These are phyloP conservation scores for Laupala kohalensis DNA, from an alignment of 1,140 invertebrate species.

Conservation along the genomic window DNA sequence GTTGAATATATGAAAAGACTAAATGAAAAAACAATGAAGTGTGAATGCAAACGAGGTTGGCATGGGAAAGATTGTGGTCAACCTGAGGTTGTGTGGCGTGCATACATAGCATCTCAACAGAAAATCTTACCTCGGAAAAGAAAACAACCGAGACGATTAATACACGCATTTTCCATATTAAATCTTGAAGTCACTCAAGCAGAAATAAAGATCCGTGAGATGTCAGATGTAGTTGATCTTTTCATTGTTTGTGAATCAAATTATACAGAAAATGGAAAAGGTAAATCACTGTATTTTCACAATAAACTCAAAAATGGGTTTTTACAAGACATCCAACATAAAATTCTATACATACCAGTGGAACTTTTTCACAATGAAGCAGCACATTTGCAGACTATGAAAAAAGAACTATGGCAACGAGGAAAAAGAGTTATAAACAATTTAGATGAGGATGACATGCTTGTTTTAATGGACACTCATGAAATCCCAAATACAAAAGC, in stretches of 20 bases:
- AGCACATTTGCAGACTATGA: neutral
- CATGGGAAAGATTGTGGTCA: slow-evolving; percentile 49
- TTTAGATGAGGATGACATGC: slow-evolving; percentile 42
- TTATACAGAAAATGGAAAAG: slow-evolving; percentile 29
- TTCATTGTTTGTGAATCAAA: slow-evolving; percentile 46
- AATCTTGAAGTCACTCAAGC: slow-evolving; percentile 39
- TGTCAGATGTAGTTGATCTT: slow-evolving; percentile 44
- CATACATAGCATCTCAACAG: slow-evolving; percentile 41
- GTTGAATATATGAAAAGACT: slow-evolving; percentile 6
- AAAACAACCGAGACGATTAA: slow-evolving; percentile 32
- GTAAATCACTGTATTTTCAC: slow-evolving; percentile 21
- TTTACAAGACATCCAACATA: slow-evolving; percentile 31
- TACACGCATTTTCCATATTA: slow-evolving; percentile 41
- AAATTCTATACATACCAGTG: slow-evolving; percentile 38
- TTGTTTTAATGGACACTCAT: slow-evolving; percentile 40
- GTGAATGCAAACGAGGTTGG: slow-evolving; percentile 42
- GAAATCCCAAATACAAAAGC: slow-evolving; percentile 44
- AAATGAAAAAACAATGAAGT: slow-evolving; percentile 19
- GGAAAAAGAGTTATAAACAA: slow-evolving; percentile 30
- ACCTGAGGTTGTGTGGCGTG: slow-evolving; percentile 50
- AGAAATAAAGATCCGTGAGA: slow-evolving; percentile 43
- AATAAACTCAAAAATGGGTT: slow-evolving; percentile 22
- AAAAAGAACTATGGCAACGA: slow-evolving; percentile 30
- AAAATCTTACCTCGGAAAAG: slow-evolving; percentile 32
- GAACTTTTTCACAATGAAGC: slow-evolving; percentile 22